Evolutionary conservation across 2,888 invertebrate species (phyloP), one percentile per base, ranked within the genome.

Genomic region (Tipula lateralis): DNA sequence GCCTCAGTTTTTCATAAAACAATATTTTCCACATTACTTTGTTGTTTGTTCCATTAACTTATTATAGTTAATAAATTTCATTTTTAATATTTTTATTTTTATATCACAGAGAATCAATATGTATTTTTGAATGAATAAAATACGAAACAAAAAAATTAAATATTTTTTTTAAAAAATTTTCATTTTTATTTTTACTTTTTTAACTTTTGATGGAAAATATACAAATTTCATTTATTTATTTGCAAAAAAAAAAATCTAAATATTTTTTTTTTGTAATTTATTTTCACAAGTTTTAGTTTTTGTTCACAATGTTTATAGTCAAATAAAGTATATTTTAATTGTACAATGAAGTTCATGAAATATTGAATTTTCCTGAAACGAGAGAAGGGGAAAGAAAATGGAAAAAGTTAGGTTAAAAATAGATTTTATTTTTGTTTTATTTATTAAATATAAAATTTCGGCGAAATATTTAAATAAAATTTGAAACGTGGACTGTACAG

Each of bases 81-180:
- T 44, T 44, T 44, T 44, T 36, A n/a, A n/a, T n/a, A 36, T 36
- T 36, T 36, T 36, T 36, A 36, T 66, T 24, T 19, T 66, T 24
- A 50, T 50, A 66, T 66, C 66, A 66, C 66, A 66, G 66, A 66
- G 66, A 66, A 66, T 66, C 66, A 66, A 66, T 66, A 66, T 66
- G 66, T 24, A 66, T 66, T 66, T 66, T 66, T 24, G 24, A 66
- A 66, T 66, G 66, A 66, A 66, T 66, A 66, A 66, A 66, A 66
- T 50, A 16, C 36, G 9, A 36, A 39, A 39, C 13, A 39, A 39
- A 44, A 44, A 44, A 44, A 1, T n/a, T 24, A 16, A 50, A 16
- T 24, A 24, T 13, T 13, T 39, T 13, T 39, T 66, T 66, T 24
- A 24, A 50, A 39, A 50, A 50, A 66, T 9, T 66, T 66, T 66